Evolutionary conservation across 2,888 invertebrate genomes (phyloP).

Genomic region (Salticus scenicus): DNA sequence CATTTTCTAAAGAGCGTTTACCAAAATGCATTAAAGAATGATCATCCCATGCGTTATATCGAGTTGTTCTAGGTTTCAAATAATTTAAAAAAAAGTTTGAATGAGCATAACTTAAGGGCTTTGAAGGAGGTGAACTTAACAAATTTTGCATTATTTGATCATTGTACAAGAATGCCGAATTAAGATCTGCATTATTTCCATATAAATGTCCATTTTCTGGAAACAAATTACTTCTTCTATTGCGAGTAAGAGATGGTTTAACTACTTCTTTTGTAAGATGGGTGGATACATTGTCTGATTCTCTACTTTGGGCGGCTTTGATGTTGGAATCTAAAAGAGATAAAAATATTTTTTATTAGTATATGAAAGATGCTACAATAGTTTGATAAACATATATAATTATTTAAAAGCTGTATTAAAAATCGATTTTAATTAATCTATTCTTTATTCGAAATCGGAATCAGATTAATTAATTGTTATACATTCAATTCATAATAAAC

Average conservation of each 20-base stretch:
- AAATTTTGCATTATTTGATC: constrained; percentile 55
- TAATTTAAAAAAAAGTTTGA: constrained; percentile 48
- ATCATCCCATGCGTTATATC: constrained; percentile 52
- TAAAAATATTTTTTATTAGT: too few species aligned
- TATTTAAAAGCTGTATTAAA: too few species aligned
- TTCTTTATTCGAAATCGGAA: too few species aligned
- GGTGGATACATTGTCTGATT: background rate
- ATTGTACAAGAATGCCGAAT: constrained; percentile 40
- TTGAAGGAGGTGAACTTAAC: constrained; percentile 30
- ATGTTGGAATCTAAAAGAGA: background rate
- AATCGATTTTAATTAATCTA: too few species aligned
- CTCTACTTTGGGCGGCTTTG: background rate
- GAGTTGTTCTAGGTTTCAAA: constrained; percentile 37
- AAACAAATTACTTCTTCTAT: constrained; percentile 31
- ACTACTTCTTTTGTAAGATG: background rate
- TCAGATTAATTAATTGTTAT: too few species aligned
- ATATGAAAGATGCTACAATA: too few species aligned
- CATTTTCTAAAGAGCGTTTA: constrained; percentile 18
- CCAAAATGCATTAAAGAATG: constrained; percentile 65
- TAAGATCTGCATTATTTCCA: constrained; percentile 26
- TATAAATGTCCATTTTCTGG: constrained; percentile 1
- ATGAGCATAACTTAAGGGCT: constrained; percentile 30
- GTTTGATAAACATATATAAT: too few species aligned
- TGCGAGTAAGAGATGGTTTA: constrained; percentile 13
- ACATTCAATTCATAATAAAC: too few species aligned